Percentiles rank a stretch among this genome's conserved stretches.
These are phyloP conservation scores for Drosophila trichaetosa DNA, from an alignment of 2,888 invertebrate species.

Conservation along the genomic window DNA sequence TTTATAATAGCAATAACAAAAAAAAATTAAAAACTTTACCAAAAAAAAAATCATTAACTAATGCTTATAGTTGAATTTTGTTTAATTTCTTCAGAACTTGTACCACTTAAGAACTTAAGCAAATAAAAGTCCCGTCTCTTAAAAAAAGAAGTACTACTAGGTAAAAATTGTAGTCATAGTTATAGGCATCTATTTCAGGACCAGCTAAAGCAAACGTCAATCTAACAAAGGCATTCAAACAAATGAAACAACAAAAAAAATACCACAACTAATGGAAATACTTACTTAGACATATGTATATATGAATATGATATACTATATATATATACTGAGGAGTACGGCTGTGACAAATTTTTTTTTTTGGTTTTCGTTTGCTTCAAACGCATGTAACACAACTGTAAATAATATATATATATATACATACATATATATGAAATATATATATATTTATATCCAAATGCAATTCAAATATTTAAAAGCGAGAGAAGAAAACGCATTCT, in stretches of 20 bases:
- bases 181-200: conserved; percentile 51
- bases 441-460: neutral
- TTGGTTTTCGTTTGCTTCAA: conserved; percentile 73
- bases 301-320: conserved; percentile 37
- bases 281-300: conserved; percentile 16
- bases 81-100: conserved; percentile 11
- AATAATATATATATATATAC: conserved; percentile 43
- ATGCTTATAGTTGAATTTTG: conserved; percentile 10
- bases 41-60: neutral
- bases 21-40: neutral
- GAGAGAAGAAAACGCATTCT: conserved; percentile 17
- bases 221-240: conserved; percentile 33
- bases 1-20: conserved; percentile 12
- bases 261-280: conserved; percentile 29
- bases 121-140: conserved; percentile 48
- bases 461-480: conserved; percentile 32
- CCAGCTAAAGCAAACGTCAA: conserved; percentile 47
- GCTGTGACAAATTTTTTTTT: conserved; percentile 75
- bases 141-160: conserved; percentile 14
- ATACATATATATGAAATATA: conserved; percentile 9
- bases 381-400: conserved; percentile 57
- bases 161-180: conserved; percentile 14
- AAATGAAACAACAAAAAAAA: conserved; percentile 14
- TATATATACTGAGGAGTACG: conserved; percentile 66
- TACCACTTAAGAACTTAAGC: conserved; percentile 43